Percentiles rank a stretch among this genome's conserved stretches.
These are phyloP conservation scores for Drosophila chauvacae DNA, from an alignment of 1,140 invertebrate genomes.

Conservation along the genomic window DNA sequence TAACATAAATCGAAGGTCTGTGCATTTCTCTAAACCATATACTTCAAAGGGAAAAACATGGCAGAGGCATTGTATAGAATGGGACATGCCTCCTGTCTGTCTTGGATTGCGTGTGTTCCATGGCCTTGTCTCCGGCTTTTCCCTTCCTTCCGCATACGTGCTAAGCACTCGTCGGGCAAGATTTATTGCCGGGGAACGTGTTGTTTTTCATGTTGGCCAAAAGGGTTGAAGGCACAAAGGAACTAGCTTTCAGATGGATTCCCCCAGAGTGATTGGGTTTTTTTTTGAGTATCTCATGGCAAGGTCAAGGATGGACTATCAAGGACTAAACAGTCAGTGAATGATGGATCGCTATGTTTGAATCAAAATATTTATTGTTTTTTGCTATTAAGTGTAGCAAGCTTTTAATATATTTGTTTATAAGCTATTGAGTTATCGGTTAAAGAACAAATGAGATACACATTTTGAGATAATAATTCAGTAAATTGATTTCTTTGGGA, in stretches of 20 bases:
- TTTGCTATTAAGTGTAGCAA: neutral
- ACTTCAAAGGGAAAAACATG: conserved; percentile 17
- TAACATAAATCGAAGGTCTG: conserved; percentile 39
- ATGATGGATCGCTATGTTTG: conserved; percentile 15
- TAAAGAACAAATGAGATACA: no score
- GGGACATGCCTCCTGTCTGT: conserved; percentile 45
- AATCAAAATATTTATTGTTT: neutral
- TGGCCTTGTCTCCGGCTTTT: conserved; percentile 17
- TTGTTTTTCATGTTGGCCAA: conserved; percentile 58
- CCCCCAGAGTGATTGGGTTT: neutral
- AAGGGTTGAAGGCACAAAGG: conserved; percentile 36
- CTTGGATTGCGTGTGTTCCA: conserved; percentile 14
- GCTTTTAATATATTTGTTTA: neutral
- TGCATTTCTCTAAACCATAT: conserved; percentile 29
- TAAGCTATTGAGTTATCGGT: neutral
- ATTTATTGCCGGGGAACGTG: conserved; percentile 70
- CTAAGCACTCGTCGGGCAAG: conserved; percentile 58
- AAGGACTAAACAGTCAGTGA: conserved; percentile 7
- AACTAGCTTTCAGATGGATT: conserved; percentile 35
- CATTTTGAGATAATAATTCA: no score
- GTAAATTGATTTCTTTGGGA: no score
- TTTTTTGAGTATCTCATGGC: conserved; percentile 9
- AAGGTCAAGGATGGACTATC: conserved; percentile 57
- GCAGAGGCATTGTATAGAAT: conserved; percentile 7
- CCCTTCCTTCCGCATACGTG: conserved; percentile 58